phyloP scores from a whole-genome alignment of 2,113 vertebrate genomes.

The Tenebrosternarchus preto region DNA sequence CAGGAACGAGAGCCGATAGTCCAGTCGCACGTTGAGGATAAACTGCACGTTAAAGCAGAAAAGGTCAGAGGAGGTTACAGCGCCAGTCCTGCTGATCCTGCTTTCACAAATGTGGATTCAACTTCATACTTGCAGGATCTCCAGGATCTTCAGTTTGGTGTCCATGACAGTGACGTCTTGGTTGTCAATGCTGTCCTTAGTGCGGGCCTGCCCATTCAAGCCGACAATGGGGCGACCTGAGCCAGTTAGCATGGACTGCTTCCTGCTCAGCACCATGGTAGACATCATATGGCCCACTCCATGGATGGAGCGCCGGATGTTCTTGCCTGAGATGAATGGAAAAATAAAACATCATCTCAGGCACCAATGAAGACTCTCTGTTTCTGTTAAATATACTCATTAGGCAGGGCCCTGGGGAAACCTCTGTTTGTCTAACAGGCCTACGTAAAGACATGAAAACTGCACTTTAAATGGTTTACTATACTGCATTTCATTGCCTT shows the following conservation, averaged over 20 bases:
- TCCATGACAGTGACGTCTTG: slow-evolving; percentile 97
- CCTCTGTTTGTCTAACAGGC: too few species aligned
- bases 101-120: neutral
- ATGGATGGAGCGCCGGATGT: slow-evolving; percentile 91
- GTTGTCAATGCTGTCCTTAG: slow-evolving; percentile 84
- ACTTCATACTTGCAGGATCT: slow-evolving; percentile 89
- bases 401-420: too few species aligned
- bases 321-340: slow-evolving; percentile 77
- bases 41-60: slow-evolving; percentile 76
- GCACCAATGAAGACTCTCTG: too few species aligned
- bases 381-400: too few species aligned
- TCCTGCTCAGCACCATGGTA: slow-evolving; percentile 95
- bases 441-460: too few species aligned
- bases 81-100: neutral
- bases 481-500: too few species aligned
- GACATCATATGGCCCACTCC: slow-evolving; percentile 98
- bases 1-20: slow-evolving; percentile 96
- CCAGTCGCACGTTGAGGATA: slow-evolving; percentile 94
- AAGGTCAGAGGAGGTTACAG: slow-evolving; percentile 2
- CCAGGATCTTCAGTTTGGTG: slow-evolving; percentile 95
- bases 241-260: slow-evolving; percentile 84
- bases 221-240: slow-evolving; percentile 65
- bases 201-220: slow-evolving; percentile 74
- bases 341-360: neutral
- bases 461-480: too few species aligned